Evolutionary conservation across 2,888 invertebrate species (phyloP).

Genomic region (Colletes collaris): DNA sequence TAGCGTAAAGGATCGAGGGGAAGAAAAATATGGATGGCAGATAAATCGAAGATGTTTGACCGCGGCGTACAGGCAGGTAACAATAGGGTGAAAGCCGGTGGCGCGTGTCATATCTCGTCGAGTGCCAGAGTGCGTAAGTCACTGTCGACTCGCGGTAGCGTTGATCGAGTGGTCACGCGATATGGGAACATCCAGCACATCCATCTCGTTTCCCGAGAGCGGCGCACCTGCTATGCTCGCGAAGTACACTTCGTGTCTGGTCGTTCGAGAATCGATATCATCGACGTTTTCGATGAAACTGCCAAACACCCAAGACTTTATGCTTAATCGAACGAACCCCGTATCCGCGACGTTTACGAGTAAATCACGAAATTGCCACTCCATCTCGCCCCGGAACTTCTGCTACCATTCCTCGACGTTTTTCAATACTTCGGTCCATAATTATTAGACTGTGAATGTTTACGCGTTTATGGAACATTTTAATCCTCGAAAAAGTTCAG

Average conservation of each 20-base stretch:
- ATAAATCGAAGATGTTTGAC: conserved; percentile 65
- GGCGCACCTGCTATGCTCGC: conserved; percentile 63
- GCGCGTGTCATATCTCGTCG: conserved; percentile 76
- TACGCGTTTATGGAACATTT: too few species aligned
- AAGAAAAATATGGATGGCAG: conserved; percentile 46
- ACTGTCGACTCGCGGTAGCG: conserved; percentile 77
- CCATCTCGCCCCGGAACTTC: too few species aligned
- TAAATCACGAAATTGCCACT: neutral
- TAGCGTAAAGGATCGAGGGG: conserved; percentile 28
- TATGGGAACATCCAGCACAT: conserved; percentile 78
- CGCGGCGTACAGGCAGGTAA: conserved; percentile 41
- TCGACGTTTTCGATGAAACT: conserved; percentile 23
- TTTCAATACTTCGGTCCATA: too few species aligned
- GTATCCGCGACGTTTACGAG: too few species aligned
- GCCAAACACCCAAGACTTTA: conserved; percentile 4
- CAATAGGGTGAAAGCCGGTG: conserved; percentile 54
- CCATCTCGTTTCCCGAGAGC: conserved; percentile 76
- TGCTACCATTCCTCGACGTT: too few species aligned
- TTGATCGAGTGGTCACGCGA: conserved; percentile 81
- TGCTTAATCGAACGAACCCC: neutral
- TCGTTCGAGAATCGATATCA: conserved; percentile 8
- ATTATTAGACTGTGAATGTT: too few species aligned
- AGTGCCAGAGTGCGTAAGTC: conserved; percentile 78
- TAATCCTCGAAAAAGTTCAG: too few species aligned
- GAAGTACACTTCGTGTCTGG: conserved; percentile 48